A percentile compares a stretch with the other conserved stretches of the same genome.
Evolutionary conservation across 2,797 vertebrate species (phyloP).

Genomic region (Limnodromus scolopaceus): DNA sequence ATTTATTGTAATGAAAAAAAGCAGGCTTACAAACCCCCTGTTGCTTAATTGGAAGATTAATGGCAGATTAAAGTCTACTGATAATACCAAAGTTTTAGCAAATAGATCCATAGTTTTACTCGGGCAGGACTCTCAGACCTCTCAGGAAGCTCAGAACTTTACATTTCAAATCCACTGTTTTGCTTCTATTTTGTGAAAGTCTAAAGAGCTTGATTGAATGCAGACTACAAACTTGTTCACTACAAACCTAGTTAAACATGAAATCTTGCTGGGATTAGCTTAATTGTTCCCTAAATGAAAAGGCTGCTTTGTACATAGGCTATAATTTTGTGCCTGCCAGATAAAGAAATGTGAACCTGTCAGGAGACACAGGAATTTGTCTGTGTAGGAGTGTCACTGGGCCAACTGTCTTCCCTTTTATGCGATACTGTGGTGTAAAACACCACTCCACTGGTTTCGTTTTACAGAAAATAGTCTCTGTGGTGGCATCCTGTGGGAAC

Average conservation of each 20-base stretch:
- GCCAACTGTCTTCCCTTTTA: constrained; percentile 60
- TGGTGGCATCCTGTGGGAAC: constrained; percentile 51
- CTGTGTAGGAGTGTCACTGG: constrained; percentile 40
- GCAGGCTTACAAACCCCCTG: neutral
- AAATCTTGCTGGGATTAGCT: constrained; percentile 59
- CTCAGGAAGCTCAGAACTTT: constrained; percentile 11
- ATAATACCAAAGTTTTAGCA: neutral
- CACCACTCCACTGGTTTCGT: neutral
- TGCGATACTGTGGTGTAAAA: constrained; percentile 47
- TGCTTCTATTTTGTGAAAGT: neutral
- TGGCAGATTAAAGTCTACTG: neutral
- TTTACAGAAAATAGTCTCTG: constrained; percentile 45
- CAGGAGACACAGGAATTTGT: constrained; percentile 49
- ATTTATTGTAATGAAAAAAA: neutral
- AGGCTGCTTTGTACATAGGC: constrained; percentile 34
- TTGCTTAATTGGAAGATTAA: neutral
- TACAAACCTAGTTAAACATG: constrained; percentile 45
- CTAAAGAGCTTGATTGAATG: constrained; percentile 50
- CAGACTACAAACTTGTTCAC: constrained; percentile 45
- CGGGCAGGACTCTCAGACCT: neutral
- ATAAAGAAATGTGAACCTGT: constrained; percentile 66
- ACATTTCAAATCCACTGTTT: neutral
- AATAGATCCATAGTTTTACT: neutral
- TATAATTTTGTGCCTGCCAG: constrained; percentile 45
- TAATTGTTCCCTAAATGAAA: constrained; percentile 68